Conservation (phyloP, 64 coral and sea anemone species). For the Dendrophyllia cribrosa region DNA sequence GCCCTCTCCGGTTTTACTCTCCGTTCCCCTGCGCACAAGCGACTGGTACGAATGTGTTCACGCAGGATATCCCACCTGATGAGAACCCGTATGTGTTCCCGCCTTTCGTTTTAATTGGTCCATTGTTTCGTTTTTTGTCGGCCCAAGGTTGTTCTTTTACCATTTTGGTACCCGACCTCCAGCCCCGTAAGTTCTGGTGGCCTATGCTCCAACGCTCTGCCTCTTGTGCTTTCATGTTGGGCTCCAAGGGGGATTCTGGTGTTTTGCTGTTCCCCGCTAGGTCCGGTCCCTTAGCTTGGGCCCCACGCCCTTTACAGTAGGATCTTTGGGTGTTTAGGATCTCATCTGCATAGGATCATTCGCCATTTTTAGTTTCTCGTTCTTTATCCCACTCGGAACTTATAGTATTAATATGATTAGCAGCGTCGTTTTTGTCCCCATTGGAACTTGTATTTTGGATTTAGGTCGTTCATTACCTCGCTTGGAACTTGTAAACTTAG, state of each 20-base stretch:
- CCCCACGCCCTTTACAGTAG: constrained; percentile 19
- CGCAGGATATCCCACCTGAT: background rate
- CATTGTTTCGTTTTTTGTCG: background rate
- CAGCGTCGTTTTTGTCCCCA: no score
- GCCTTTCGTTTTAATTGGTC: constrained; percentile 26
- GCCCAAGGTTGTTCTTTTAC: background rate
- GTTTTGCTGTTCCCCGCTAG: constrained; percentile 35
- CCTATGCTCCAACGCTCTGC: background rate
- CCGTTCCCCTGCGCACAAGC: background rate
- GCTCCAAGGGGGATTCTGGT: background rate
- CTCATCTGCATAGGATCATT: background rate
- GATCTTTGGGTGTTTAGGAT: constrained; percentile 62
- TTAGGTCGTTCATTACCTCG: no score
- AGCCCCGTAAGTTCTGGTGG: constrained; percentile 36
- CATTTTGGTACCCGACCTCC: constrained; percentile 31
- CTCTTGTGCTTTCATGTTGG: background rate
- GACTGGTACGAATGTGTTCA: constrained; percentile 21
- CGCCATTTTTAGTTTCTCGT: background rate
- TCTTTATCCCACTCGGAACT: no score
- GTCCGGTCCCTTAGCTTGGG: background rate
- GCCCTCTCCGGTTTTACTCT: constrained; percentile 6
- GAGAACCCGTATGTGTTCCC: constrained; percentile 62
- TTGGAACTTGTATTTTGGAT: no score
- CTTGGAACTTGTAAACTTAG: no score
- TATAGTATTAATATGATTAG: no score